These are phyloP conservation scores for Tetheella fluctuosa DNA, from an alignment of 2,888 invertebrate species.

Conservation along the genomic window DNA sequence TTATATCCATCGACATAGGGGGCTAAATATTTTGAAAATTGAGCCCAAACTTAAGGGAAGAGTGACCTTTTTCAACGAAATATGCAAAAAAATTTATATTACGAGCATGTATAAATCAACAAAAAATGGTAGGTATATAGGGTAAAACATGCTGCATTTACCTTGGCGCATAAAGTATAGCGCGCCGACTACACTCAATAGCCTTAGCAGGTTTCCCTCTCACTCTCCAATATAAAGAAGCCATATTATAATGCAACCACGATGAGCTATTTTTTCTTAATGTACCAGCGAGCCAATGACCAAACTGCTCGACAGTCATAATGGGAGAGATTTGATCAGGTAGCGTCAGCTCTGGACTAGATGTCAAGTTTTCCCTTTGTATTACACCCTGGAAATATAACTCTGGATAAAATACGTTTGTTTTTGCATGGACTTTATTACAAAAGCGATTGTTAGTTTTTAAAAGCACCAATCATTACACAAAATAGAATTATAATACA, in stretches of 20 bases:
- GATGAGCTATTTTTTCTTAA: conserved; percentile 88
- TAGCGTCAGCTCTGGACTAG: conserved; percentile 52
- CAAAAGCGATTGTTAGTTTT: not conserved
- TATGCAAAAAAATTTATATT: too few species aligned
- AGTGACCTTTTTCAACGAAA: too few species aligned
- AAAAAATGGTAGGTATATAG: too few species aligned
- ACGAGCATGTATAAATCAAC: too few species aligned
- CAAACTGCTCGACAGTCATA: conserved; percentile 73
- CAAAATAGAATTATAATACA: not conserved
- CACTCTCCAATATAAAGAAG: conserved; percentile 91
- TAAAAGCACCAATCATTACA: not conserved
- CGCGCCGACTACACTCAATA: conserved; percentile 90
- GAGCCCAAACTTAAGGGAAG: too few species aligned
- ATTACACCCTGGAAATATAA: conserved; percentile 62
- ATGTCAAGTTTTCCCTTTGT: conserved; percentile 62
- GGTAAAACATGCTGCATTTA: conserved; percentile 56
- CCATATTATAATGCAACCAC: conserved; percentile 92
- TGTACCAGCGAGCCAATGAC: conserved; percentile 86
- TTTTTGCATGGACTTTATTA: not conserved
- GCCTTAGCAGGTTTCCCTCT: conserved; percentile 90
- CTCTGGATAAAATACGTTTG: not conserved
- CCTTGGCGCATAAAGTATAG: conserved; percentile 90
- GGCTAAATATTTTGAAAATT: too few species aligned
- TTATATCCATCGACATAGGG: too few species aligned
- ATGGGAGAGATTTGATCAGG: conserved; percentile 57